Conservation (phyloP, 1,140 invertebrate genomes). For the Brachionus koreanus region DNA sequence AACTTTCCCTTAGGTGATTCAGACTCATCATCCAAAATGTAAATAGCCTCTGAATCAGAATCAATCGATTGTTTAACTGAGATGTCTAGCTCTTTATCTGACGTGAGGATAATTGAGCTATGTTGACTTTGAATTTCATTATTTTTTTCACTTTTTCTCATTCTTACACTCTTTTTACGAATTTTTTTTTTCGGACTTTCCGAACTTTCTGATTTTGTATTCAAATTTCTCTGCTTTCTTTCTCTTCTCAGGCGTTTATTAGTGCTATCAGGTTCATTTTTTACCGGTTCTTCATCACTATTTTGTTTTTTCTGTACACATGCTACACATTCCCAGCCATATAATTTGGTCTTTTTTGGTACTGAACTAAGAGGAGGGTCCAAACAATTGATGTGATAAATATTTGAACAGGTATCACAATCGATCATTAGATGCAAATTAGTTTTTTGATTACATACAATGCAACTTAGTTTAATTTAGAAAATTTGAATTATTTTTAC, state of each 20-base stretch:
- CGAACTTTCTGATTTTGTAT: neutral
- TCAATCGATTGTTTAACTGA: neutral
- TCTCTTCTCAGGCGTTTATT: neutral
- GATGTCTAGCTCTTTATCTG: neutral
- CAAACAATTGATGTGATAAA: conserved; percentile 88
- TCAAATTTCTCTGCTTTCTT: neutral
- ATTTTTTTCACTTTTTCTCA: neutral
- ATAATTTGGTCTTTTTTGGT: conserved; percentile 65
- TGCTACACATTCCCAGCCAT: conserved; percentile 37
- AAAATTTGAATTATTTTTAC: neutral
- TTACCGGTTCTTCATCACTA: neutral
- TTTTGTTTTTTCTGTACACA: conserved; percentile 24
- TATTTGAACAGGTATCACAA: conserved; percentile 85
- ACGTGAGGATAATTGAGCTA: neutral
- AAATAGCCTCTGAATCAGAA: neutral
- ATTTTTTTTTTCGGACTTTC: conserved; percentile 6
- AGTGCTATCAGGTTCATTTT: neutral
- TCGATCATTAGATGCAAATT: conserved; percentile 66
- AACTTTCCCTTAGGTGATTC: neutral
- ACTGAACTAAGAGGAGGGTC: conserved; percentile 83
- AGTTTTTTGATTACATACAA: conserved; percentile 75
- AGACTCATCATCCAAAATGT: neutral
- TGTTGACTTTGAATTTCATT: neutral
- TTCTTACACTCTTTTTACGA: neutral
- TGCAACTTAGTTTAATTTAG: neutral